Base-by-base conservation (phyloP, 2,888 invertebrate genomes). In the Drosophila falleni region DNA sequence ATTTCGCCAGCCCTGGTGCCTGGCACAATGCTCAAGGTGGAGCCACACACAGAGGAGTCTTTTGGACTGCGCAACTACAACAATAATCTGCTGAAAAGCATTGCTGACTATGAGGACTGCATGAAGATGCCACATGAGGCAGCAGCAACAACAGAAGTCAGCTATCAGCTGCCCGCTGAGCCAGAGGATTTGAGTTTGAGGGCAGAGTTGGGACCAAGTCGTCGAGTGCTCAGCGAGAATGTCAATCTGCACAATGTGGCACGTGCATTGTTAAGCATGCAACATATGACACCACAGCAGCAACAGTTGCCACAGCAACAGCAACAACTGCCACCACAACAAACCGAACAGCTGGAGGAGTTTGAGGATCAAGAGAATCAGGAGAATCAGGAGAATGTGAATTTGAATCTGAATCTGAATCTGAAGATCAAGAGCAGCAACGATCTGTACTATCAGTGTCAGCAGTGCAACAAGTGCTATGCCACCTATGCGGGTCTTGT, bases 381-480 rank as follows among this genome's bases (percentile, higher is more conserved):
- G 2, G 71, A 75, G 41, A 75, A 68, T 10, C 74, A 76, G 15
- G 67, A 67, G 55, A 47, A 66, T 23, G 23, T 23, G 23, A 23
- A 23, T 23, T 23, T 11, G 29, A 5, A 29, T n/a, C 35, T 37
- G 2, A 31, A 9, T 31, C 16, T 74, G 31, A 76, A 61, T 4
- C 69, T 91, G 16, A 90, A 91, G 72, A 76, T 89, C 62, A 90
- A 90, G 61, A 83, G 80, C 63, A 89, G 64, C 77, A 90, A 90
- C 55, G 92, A 92, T 78, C 85, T 91, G 42, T 92, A 92, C 74
- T 92, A 92, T 74, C 92, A 92, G 72, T 92, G 92, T 56, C 91
- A 92, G 71, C 91, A 90, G 63, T 92, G 92, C 85, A 91, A 90
- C 82, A 92, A 92, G 84, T 92, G 92, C 64, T 92, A 92, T 71